Evolutionary conservation across 1,140 invertebrate species (phyloP), one percentile per base, ranked within the genome.

Genomic region (Tyrophagus putrescentiae): DNA sequence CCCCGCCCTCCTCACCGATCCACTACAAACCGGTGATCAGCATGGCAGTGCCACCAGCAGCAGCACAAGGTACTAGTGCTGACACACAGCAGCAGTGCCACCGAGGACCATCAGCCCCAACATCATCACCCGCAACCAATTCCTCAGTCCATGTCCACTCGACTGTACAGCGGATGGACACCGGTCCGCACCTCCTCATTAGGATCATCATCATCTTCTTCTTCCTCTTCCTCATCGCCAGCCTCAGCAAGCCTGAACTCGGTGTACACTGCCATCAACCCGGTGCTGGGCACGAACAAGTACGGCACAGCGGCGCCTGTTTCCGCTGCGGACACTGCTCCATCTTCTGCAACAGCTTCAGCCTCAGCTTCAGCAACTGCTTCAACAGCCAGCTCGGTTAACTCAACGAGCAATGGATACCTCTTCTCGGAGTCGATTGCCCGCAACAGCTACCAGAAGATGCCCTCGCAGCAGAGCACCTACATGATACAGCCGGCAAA

Each of bases 401-500:
- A 48, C 45, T 54, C 52, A 33, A 13, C 13, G n/a, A n/a, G n/a
- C n/a, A n/a, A n/a, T n/a, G n/a, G n/a, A 54, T 54, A 54, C 25
- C 13, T 54, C n/a, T 13, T 27, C 11, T 54, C 52, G 1, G 52
- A 54, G 27, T 54, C 52, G 4, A 54, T 54, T 3, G 32, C 52
- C 18, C 13, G 52, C 32, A 54, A 25, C 39, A 54, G 52, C 27
- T 54, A 54, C 27, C 52, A 54, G 39, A 54, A 13, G 27, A n/a
- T n/a, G n/a, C n/a, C n/a, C n/a, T n/a, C n/a, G n/a, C 52, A 31
- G 13, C 52, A 54, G 2, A 54, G 27, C 27, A 27, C 52, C 25
- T 54, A 54, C 27, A 54, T 54, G 52, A 54, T 54, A 11, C 52
- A 54, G n/a, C 52, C 52, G 25, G 27, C 52, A 11, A 54, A 54